These are phyloP conservation scores for Corydoras maculifer DNA, from an alignment of 2,113 vertebrate species.

Conservation along the genomic window DNA sequence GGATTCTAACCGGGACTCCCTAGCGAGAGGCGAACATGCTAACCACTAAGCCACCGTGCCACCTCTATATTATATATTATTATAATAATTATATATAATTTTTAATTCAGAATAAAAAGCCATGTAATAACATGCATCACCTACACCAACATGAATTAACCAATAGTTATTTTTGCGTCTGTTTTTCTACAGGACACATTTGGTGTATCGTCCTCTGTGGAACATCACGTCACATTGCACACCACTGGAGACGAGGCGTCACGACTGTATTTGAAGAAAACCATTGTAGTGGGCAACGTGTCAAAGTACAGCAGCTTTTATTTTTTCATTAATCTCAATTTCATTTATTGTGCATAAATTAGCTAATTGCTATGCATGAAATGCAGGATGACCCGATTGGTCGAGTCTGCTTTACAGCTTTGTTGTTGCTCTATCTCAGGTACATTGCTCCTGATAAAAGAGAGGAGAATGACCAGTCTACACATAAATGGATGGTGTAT, in stretches of 20 bases:
- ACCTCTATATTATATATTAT: too few species aligned
- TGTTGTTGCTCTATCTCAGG: constrained; percentile 55
- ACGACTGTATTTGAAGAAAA: constrained; percentile 93
- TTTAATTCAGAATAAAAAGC: too few species aligned
- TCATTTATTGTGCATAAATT: neutral
- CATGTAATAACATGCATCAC: too few species aligned
- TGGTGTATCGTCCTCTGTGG: constrained; percentile 66
- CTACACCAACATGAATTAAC: neutral
- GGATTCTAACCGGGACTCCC: too few species aligned
- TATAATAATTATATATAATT: too few species aligned
- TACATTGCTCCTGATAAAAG: constrained; percentile 97
- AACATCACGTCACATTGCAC: constrained; percentile 73
- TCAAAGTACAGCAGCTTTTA: constrained; percentile 74
- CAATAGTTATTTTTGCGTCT: neutral
- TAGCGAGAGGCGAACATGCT: too few species aligned
- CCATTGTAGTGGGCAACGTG: constrained; percentile 95
- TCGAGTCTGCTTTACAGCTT: neutral
- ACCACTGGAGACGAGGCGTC: constrained; percentile 79
- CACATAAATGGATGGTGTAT: constrained; percentile 99
- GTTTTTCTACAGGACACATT: constrained; percentile 72
- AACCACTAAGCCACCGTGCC: too few species aligned
- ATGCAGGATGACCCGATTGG: neutral
- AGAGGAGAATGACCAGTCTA: constrained; percentile 96
- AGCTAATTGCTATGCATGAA: too few species aligned
- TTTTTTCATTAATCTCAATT: neutral